Conservation (phyloP, 2,113 vertebrate species). For the Heterotilapia buettikoferi region DNA sequence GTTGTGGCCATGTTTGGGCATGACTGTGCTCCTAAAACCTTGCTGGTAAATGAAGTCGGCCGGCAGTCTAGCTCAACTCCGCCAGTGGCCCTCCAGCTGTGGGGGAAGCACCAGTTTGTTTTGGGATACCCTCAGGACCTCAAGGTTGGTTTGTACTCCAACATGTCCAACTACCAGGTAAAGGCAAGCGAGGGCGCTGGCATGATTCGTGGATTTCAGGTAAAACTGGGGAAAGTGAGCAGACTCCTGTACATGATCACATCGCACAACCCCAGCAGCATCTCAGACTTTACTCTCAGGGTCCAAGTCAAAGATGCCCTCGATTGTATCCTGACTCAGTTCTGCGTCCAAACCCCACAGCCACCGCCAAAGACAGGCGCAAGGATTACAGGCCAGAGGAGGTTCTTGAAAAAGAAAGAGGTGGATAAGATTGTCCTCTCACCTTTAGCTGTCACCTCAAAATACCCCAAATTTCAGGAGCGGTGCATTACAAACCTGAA, state of each 20-base stretch:
- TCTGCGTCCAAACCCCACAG: conserved; percentile 90
- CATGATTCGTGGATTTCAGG: conserved; percentile 84
- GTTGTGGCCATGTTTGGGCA: conserved; percentile 94
- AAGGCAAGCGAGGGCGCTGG: conserved; percentile 76
- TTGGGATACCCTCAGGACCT: conserved; percentile 86
- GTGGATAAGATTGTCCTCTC: conserved; percentile 93
- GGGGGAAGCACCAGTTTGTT: conserved; percentile 92
- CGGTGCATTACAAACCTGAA: conserved; percentile 82
- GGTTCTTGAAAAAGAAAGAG: conserved; percentile 95
- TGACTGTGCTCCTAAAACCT: conserved; percentile 88
- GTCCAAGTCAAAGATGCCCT: conserved; percentile 90
- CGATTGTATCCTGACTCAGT: conserved; percentile 88
- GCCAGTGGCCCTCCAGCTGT: conserved; percentile 87
- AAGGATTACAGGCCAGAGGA: conserved; percentile 75
- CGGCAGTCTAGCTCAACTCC: conserved; percentile 72
- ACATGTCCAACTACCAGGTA: conserved; percentile 90
- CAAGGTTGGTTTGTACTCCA: conserved; percentile 87
- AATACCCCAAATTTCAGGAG: conserved; percentile 91
- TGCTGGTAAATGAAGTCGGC: conserved; percentile 83
- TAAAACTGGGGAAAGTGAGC: conserved; percentile 90
- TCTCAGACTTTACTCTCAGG: conserved; percentile 88
- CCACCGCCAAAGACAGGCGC: conserved; percentile 81
- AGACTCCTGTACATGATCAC: conserved; percentile 84
- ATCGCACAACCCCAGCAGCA: conserved; percentile 76
- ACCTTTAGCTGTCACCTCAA: conserved; percentile 81